A percentile compares a stretch with the other conserved stretches of the same genome.
These are phyloP conservation scores for Hephaestus fuliginosus DNA, from an alignment of 2,797 vertebrate species.

Conservation along the genomic window DNA sequence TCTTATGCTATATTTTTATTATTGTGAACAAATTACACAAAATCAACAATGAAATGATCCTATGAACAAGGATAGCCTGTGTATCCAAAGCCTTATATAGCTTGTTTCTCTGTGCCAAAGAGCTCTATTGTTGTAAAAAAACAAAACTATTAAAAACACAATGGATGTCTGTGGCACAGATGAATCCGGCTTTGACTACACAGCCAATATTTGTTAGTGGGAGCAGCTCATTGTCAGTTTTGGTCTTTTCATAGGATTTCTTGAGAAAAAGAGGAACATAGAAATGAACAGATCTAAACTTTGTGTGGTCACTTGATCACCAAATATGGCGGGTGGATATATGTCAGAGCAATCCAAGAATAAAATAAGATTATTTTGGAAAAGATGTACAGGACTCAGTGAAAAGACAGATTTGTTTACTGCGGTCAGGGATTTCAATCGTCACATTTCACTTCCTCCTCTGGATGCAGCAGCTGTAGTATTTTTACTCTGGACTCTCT, in stretches of 20 bases:
- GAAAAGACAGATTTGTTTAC: constrained; percentile 1
- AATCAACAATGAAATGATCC: not conserved
- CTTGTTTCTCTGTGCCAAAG: constrained; percentile 10
- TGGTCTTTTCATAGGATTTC: constrained; percentile 9
- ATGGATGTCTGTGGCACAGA: constrained; percentile 16
- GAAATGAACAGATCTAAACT: not conserved
- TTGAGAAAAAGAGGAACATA: not conserved
- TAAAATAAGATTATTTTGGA: not conserved
- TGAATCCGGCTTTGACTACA: constrained; percentile 28
- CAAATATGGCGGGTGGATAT: not conserved
- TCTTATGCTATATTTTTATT: not conserved
- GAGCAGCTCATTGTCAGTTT: constrained; percentile 4
- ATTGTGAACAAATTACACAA: not conserved
- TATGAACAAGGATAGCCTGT: not conserved
- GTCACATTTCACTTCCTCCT: constrained; percentile 40
- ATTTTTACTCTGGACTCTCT: constrained; percentile 36
- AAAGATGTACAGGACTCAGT: not conserved
- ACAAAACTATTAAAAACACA: constrained; percentile 20
- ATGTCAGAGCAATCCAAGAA: not conserved
- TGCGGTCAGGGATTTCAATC: constrained; percentile 11
- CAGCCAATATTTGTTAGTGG: constrained; percentile 13
- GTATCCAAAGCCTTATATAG: constrained; percentile 4
- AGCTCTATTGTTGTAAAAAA: constrained; percentile 15
- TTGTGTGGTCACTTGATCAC: not conserved
- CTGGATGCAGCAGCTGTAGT: constrained; percentile 26